These are phyloP conservation scores for Mythimna vitellina DNA, from an alignment of 2,888 invertebrate species.

Conservation along the genomic window DNA sequence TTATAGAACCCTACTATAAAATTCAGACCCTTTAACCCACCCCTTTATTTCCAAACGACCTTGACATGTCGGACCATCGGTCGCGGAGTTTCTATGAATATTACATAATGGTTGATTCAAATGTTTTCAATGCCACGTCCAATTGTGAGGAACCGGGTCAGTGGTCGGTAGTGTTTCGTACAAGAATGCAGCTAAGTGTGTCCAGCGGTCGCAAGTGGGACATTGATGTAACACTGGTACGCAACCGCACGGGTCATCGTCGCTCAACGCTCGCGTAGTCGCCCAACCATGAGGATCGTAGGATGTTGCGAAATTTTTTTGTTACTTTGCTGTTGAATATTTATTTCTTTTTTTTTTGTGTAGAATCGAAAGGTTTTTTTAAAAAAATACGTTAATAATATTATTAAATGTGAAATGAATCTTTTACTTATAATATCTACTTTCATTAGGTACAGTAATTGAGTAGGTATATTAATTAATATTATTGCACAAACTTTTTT, in stretches of 20 bases:
- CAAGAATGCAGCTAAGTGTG: constrained; percentile 66
- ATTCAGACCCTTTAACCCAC: constrained; percentile 18
- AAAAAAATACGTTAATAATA: neutral
- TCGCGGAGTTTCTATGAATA: constrained; percentile 72
- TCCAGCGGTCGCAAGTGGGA: constrained; percentile 72
- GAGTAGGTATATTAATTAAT: neutral
- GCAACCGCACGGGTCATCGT: constrained; percentile 74
- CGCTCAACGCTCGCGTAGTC: constrained; percentile 56
- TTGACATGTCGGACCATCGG: constrained; percentile 76
- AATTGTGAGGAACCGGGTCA: constrained; percentile 75
- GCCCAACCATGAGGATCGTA: constrained; percentile 62
- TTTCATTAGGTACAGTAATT: neutral
- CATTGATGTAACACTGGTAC: constrained; percentile 78
- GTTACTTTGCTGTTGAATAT: constrained; percentile 19
- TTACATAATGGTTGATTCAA: constrained; percentile 75
- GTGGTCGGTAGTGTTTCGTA: constrained; percentile 61
- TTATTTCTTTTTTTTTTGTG: neutral
- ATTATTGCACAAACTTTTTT: neutral
- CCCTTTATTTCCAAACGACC: constrained; percentile 67
- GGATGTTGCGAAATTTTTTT: constrained; percentile 35
- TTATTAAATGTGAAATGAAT: neutral
- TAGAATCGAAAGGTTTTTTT: neutral
- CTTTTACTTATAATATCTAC: neutral
- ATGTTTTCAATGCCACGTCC: constrained; percentile 80
- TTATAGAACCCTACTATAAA: constrained; percentile 6